Evolutionary conservation across 2,113 vertebrate species (phyloP), one percentile per base, ranked within the genome.

Genomic region (Lates calcarifer): DNA sequence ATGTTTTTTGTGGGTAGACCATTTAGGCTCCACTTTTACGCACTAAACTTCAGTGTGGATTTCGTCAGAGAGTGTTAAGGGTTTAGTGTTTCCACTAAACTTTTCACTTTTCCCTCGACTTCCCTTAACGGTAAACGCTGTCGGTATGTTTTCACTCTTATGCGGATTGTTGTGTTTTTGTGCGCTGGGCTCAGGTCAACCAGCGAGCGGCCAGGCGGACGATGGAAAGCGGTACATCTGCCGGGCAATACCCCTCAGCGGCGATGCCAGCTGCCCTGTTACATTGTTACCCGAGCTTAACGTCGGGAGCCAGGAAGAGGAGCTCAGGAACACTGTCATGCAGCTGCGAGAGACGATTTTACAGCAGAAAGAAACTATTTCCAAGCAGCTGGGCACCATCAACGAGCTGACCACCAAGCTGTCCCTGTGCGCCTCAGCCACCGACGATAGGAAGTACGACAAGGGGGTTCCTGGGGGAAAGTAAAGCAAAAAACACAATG

Each of bases 281-380:
- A 95, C 96, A 14, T 53, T 96, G 4, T 83, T 95, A 61, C 95
- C 96, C 39, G 93, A 95, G 77, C 93, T 96, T 11, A 95, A 85
- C 71, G 79, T 90, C 65, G 92, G 93, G 61, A 80, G 94, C 24
- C 96, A 97, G 45, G 97, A 98, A 90, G 97, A 98, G 77, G 97
- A 97, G 89, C 95, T 98, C 67, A 94, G 95, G 55, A 96, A 96
- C 74, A 97, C 96, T 0, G 96, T 99, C 65, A 94, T 97, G 93
- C 97, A 98, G 93, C 96, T 99, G 7, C 95, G 97, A 28, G 97
- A 99, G 90, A 98, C 97, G 6, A 96, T 98, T 83, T 91, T 97
- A 76, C 97, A 96, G 87, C 98, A 99, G 92, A 98, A 99, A 81
- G 97, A 98, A 89, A 98, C 96, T 0, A 96, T 99, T 65, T 95